Percentiles rank a stretch among this genome's conserved stretches.
These are phyloP conservation scores for Ctenicera cuprea DNA, from an alignment of 2,888 invertebrate genomes.

Conservation along the genomic window DNA sequence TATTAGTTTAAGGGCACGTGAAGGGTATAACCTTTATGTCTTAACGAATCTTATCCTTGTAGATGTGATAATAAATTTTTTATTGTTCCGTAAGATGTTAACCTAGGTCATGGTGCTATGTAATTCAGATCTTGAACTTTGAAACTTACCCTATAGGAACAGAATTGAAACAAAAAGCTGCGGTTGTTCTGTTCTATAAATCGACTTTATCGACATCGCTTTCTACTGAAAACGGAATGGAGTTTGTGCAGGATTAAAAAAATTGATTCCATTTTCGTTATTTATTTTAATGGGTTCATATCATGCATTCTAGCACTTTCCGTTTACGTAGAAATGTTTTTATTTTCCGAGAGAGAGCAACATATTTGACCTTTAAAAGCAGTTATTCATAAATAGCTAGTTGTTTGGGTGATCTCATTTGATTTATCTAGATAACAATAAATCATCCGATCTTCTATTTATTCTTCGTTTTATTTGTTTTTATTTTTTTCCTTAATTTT, in stretches of 20 bases:
- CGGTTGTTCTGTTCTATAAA: too few species aligned
- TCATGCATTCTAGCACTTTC: conserved; percentile 15
- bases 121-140: too few species aligned
- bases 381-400: conserved; percentile 1
- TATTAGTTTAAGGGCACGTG: neutral
- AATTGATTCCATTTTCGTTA: conserved; percentile 6
- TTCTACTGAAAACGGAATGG: neutral
- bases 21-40: neutral
- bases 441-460: neutral
- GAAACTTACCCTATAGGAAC: too few species aligned
- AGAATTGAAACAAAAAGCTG: too few species aligned
- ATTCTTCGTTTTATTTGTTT: neutral
- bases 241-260: neutral
- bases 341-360: neutral
- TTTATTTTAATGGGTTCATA: neutral
- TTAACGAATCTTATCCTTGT: neutral
- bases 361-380: conserved; percentile 15
- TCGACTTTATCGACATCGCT: neutral
- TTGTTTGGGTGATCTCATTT: conserved; percentile 7
- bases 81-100: too few species aligned
- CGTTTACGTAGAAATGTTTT: conserved; percentile 1
- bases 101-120: too few species aligned
- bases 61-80: neutral
- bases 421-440: conserved; percentile 5
- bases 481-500: neutral